Conservation (phyloP, 2,888 invertebrate genomes). For the Entomobrya proxima region DNA sequence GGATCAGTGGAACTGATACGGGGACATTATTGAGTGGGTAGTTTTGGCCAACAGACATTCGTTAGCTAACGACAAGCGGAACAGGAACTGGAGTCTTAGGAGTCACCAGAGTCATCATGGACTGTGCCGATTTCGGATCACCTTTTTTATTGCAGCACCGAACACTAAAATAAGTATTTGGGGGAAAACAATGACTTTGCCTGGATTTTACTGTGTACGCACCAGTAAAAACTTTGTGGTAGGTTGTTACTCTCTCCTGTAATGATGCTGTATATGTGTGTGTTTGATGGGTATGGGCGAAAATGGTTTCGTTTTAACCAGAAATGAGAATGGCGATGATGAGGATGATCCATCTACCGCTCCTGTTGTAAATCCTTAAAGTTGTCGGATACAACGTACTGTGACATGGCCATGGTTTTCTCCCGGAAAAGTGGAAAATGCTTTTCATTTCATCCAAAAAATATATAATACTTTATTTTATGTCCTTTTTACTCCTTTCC, state of each 20-base stretch:
- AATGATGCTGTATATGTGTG: neutral
- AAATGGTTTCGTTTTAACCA: neutral
- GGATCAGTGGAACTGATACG: neutral
- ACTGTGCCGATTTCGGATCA: conserved; percentile 25
- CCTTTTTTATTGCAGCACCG: conserved; percentile 23
- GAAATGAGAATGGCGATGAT: neutral
- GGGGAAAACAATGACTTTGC: conserved; percentile 39
- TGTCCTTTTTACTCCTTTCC: conserved; percentile 39
- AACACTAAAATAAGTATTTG: conserved; percentile 34
- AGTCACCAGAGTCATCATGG: neutral
- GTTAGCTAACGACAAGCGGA: neutral
- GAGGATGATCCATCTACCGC: neutral
- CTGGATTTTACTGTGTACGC: conserved; percentile 31
- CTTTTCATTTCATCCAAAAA: conserved; percentile 27
- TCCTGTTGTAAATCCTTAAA: neutral
- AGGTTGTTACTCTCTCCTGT: conserved; percentile 33
- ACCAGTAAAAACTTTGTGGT: conserved; percentile 53
- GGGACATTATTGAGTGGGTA: neutral
- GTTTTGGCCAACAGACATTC: neutral
- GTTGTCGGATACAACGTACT: too few relatives aligned
- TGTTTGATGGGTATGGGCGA: neutral
- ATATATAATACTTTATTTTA: conserved; percentile 40
- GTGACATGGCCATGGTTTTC: too few relatives aligned
- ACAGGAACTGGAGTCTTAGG: neutral
- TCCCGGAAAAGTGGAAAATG: conserved; percentile 24